phyloP scores from a whole-genome alignment of 1,140 invertebrate genomes.

The Rhizoglyphus robini region DNA sequence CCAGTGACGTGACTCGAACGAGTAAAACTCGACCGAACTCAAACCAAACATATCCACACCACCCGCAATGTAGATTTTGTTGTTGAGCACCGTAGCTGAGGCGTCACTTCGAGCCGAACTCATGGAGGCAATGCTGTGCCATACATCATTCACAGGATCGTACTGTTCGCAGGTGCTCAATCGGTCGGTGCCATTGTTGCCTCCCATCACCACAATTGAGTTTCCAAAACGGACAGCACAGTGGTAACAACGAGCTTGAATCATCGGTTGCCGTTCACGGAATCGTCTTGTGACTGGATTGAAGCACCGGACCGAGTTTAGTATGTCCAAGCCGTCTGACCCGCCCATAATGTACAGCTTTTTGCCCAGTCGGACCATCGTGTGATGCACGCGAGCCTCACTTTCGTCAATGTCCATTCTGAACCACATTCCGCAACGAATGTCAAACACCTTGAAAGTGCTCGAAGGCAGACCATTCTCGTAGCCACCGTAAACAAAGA shows the following conservation, averaged over 20 bases:
- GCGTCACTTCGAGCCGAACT: constrained; percentile 62
- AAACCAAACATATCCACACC: constrained; percentile 39
- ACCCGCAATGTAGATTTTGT: constrained; percentile 56
- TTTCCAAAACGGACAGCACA: not conserved
- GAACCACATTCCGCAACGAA: constrained; percentile 54
- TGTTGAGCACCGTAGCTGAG: constrained; percentile 32
- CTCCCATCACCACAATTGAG: constrained; percentile 34
- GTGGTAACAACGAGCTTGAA: not conserved
- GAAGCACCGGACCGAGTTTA: constrained; percentile 51
- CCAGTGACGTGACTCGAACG: constrained; percentile 41
- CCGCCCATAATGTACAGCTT: constrained; percentile 61
- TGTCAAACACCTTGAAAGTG: constrained; percentile 61
- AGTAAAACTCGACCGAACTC: constrained; percentile 32
- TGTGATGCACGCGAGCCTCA: constrained; percentile 54
- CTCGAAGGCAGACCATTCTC: constrained; percentile 51
- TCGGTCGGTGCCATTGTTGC: constrained; percentile 13
- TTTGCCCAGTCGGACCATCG: constrained; percentile 37
- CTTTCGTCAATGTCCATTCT: constrained; percentile 35
- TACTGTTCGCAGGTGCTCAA: constrained; percentile 15
- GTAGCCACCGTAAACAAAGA: constrained; percentile 64
- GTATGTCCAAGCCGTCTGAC: constrained; percentile 54
- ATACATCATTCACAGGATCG: not conserved
- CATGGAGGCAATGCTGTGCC: constrained; percentile 24
- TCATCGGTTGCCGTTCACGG: not conserved
- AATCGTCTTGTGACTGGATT: constrained; percentile 37